Percentiles rank a stretch among this genome's conserved stretches.
Conservation (phyloP, 2,888 invertebrate species). For the Parasteatoda lunata region DNA sequence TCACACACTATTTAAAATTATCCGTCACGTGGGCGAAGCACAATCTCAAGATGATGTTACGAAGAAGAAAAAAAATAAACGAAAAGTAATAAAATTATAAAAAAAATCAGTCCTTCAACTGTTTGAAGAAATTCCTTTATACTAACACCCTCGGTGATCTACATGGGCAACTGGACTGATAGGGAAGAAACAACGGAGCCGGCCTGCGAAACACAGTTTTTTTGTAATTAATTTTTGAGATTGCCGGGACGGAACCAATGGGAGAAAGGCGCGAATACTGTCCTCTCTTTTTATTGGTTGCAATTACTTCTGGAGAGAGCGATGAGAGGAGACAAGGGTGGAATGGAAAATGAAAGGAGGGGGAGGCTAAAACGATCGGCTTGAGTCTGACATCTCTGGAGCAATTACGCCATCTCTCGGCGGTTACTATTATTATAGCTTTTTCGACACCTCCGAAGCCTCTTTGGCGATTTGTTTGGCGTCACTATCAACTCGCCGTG, state of each 20-base stretch:
- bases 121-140: conserved; percentile 44
- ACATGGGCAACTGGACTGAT: conserved; percentile 63
- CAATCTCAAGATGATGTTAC: neutral
- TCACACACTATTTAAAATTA: neutral
- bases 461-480: conserved; percentile 24
- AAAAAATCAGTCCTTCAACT: conserved; percentile 10
- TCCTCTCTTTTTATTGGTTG: conserved; percentile 64
- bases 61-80: conserved; percentile 14
- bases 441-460: conserved; percentile 45
- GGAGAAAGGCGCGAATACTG: conserved; percentile 49
- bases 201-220: conserved; percentile 33
- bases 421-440: conserved; percentile 55
- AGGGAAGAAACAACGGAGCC: conserved; percentile 57
- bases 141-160: conserved; percentile 48
- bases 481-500: conserved; percentile 28
- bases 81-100: conserved; percentile 18
- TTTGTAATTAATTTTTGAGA: conserved; percentile 65
- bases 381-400: conserved; percentile 40
- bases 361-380: conserved; percentile 47
- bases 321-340: neutral
- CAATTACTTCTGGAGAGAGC: conserved; percentile 62
- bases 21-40: neutral
- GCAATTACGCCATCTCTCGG: conserved; percentile 66
- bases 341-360: conserved; percentile 19
- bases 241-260: conserved; percentile 57